A percentile compares a stretch with the other conserved stretches of the same genome.
Conservation (phyloP, 2,113 vertebrate genomes). For the Hucho hucho region DNA sequence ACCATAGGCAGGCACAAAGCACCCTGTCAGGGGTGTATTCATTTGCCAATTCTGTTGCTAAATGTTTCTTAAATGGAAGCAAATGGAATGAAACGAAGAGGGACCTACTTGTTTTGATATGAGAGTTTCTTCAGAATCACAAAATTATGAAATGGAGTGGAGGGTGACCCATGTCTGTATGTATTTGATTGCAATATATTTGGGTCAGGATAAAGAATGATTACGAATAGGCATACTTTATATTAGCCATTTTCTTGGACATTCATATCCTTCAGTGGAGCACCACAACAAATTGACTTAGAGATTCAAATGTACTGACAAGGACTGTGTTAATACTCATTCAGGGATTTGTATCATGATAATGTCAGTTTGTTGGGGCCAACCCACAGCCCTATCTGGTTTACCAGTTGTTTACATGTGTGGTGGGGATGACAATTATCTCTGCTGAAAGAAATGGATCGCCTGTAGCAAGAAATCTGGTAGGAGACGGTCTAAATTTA, state of each 20-base stretch:
- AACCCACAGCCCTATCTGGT: not conserved
- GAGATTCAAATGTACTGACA: not conserved
- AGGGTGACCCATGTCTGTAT: too few relatives aligned
- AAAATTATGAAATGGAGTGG: too few relatives aligned
- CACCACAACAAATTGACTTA: not conserved
- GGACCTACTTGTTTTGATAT: too few relatives aligned
- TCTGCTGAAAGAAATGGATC: conserved; percentile 4
- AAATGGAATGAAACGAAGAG: too few relatives aligned
- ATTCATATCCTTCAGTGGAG: not conserved
- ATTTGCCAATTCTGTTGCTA: too few relatives aligned
- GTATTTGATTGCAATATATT: too few relatives aligned
- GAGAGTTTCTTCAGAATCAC: not conserved
- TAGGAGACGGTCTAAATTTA: conserved; percentile 21
- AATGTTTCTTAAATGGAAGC: too few relatives aligned
- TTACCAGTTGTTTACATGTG: not conserved
- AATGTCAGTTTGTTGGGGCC: not conserved
- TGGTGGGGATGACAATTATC: not conserved
- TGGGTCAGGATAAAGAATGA: too few relatives aligned
- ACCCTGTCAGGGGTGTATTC: not conserved
- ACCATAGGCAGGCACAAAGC: not conserved
- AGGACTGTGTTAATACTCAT: not conserved
- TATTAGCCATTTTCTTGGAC: not conserved
- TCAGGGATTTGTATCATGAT: not conserved
- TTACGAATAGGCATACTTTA: not conserved
- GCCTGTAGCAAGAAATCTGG: conserved; percentile 5